A percentile compares a stretch with the other conserved stretches of the same genome.
These are phyloP conservation scores for Myiopsitta monachus DNA, from an alignment of 2,113 vertebrate species.

Conservation along the genomic window DNA sequence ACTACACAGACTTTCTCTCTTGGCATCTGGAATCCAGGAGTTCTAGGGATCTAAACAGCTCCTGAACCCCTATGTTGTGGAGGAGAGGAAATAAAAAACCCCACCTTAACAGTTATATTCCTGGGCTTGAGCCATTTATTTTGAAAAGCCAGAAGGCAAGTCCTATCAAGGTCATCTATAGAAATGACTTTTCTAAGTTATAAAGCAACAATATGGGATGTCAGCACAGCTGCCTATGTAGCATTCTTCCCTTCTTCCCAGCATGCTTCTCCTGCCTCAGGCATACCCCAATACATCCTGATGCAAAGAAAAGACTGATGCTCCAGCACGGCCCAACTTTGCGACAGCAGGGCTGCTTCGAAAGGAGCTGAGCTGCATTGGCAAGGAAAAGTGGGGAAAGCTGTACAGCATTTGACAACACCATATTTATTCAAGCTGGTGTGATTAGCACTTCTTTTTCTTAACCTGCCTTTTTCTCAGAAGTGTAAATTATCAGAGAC, in stretches of 20 bases:
- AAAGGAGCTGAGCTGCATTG: not conserved
- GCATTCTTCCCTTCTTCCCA: rapidly evolving
- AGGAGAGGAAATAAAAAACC: not conserved
- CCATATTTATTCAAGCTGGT: not conserved
- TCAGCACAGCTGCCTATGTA: not conserved
- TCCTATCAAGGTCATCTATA: slow-evolving; percentile 37
- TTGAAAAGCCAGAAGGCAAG: slow-evolving; percentile 45
- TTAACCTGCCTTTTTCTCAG: not conserved
- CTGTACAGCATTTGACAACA: not conserved
- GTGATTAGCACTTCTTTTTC: not conserved
- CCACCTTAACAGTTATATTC: not conserved
- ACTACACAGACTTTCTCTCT: slow-evolving; percentile 16
- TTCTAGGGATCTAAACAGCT: slow-evolving; percentile 21
- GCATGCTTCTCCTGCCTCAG: rapidly evolving
- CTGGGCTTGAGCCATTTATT: slow-evolving; percentile 37
- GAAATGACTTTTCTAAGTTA: slow-evolving; percentile 50
- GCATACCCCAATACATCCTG: not conserved
- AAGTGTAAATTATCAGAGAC: not conserved
- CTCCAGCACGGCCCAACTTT: not conserved
- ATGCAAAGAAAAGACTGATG: not conserved
- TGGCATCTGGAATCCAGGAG: slow-evolving; percentile 38
- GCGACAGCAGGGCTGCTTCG: not conserved
- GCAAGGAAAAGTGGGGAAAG: not conserved
- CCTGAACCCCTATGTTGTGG: not conserved
- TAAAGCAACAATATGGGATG: slow-evolving; percentile 3